Percentiles rank a stretch among this genome's conserved stretches.
Evolutionary conservation across 2,888 invertebrate species (phyloP).

Genomic region (Cerastis rubricosa): DNA sequence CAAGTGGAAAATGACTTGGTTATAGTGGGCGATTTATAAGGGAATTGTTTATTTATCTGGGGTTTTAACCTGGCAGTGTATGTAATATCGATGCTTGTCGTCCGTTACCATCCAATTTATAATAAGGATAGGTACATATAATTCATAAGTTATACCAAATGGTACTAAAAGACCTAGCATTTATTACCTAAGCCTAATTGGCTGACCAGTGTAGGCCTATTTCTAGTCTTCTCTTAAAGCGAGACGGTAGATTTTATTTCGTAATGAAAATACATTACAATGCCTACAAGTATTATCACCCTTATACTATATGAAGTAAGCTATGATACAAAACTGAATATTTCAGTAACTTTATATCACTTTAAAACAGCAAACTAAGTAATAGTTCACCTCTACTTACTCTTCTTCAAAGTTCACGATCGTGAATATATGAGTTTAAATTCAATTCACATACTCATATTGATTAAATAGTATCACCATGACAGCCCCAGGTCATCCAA

Average conservation of each 20-base stretch:
- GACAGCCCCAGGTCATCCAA: conserved; percentile 27
- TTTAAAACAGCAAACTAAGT: conserved; percentile 13
- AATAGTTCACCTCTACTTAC: conserved; percentile 18
- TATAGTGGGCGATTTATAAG: not conserved
- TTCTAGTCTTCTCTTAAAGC: conserved; percentile 20
- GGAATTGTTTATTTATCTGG: conserved; percentile 3
- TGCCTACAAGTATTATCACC: conserved; percentile 36
- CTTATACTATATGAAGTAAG: conserved; percentile 38
- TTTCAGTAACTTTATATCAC: conserved; percentile 32
- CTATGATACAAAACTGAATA: conserved; percentile 36
- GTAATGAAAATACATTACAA: conserved; percentile 29
- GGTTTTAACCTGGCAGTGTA: conserved; percentile 22
- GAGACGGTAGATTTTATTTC: conserved; percentile 11
- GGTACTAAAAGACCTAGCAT: conserved; percentile 34
- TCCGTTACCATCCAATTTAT: conserved; percentile 5
- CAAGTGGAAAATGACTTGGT: not conserved
- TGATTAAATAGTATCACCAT: conserved; percentile 37
- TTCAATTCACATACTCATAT: conserved; percentile 19
- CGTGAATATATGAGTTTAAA: conserved; percentile 19
- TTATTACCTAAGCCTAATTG: conserved; percentile 34
- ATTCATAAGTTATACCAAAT: conserved; percentile 41
- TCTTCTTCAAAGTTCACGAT: not conserved
- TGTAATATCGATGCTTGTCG: conserved; percentile 1
- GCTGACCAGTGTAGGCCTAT: conserved; percentile 31
- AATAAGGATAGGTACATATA: conserved; percentile 5